phyloP scores from a whole-genome alignment of 2,113 vertebrate species.

The Mastomys coucha region DNA sequence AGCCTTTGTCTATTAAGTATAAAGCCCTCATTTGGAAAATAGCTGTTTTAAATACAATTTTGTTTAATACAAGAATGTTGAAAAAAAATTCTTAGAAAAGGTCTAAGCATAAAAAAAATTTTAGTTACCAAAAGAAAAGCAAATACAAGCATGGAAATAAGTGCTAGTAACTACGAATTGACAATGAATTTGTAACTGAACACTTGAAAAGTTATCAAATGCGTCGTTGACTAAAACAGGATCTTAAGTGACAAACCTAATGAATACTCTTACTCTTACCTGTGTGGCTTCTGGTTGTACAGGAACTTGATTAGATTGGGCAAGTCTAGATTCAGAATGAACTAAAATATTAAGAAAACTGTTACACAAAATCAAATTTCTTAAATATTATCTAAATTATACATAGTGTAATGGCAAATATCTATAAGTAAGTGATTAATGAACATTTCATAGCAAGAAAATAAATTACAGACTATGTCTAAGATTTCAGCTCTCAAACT shows the following conservation, averaged over 20 bases:
- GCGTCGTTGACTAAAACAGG: neutral
- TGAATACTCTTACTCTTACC: slow-evolving; percentile 86
- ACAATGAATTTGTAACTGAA: neutral
- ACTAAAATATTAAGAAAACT: slow-evolving; percentile 83
- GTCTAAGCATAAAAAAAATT: neutral
- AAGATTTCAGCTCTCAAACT: slow-evolving; percentile 33
- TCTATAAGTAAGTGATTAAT: slow-evolving; percentile 25
- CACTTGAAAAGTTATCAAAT: neutral
- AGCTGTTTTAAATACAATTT: neutral
- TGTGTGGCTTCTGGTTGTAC: slow-evolving; percentile 94
- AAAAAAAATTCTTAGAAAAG: neutral
- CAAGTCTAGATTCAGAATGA: slow-evolving; percentile 94
- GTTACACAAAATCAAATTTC: neutral
- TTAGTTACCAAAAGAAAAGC: slow-evolving; percentile 26
- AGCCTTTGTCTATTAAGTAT: neutral
- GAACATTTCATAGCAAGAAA: neutral
- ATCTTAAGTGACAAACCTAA: neutral
- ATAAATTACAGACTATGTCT: neutral
- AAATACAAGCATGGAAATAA: slow-evolving; percentile 13
- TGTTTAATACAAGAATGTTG: neutral
- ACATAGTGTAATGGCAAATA: neutral
- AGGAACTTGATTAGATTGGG: slow-evolving; percentile 91
- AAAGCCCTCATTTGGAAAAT: slow-evolving; percentile 5
- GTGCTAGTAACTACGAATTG: neutral
- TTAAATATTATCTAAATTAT: neutral